Conservation (phyloP, 2,797 vertebrate genomes). For the Intellagama lesueurii region DNA sequence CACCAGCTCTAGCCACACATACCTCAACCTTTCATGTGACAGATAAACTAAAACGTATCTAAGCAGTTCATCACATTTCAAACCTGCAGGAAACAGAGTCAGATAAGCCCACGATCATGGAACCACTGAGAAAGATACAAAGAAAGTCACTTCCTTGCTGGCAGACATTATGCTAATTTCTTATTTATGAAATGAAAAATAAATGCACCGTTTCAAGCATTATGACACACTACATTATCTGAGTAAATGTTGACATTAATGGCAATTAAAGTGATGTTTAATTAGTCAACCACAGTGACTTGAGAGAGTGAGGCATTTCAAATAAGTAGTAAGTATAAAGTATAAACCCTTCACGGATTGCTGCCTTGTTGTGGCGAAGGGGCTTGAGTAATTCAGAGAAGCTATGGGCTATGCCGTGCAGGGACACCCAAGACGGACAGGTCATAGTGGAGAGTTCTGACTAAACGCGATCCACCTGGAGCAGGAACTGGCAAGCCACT, state of each 20-base stretch:
- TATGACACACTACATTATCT: conserved; percentile 38
- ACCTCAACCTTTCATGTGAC: neutral
- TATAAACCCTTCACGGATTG: too few relatives aligned
- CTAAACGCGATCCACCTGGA: too few relatives aligned
- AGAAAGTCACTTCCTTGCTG: conserved; percentile 1
- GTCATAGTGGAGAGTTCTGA: too few relatives aligned
- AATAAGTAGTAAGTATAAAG: conserved; percentile 44
- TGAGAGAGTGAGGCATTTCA: conserved; percentile 54
- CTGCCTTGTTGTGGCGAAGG: too few relatives aligned
- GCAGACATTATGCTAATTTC: conserved; percentile 48
- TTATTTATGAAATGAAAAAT: conserved; percentile 57
- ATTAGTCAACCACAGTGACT: conserved; percentile 41
- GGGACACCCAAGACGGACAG: too few relatives aligned
- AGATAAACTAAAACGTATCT: neutral
- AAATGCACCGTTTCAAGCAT: conserved; percentile 38
- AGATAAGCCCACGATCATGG: neutral
- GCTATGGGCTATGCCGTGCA: too few relatives aligned
- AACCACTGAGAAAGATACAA: conserved; percentile 41
- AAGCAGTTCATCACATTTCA: neutral
- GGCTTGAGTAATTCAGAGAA: too few relatives aligned
- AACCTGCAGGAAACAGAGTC: neutral
- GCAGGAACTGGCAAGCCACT: too few relatives aligned
- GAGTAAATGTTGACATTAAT: conserved; percentile 39
- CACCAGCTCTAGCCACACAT: neutral
- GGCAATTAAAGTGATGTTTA: conserved; percentile 40